Evolutionary conservation across 2,113 vertebrate genomes (phyloP).

Genomic region (Stegastes partitus): DNA sequence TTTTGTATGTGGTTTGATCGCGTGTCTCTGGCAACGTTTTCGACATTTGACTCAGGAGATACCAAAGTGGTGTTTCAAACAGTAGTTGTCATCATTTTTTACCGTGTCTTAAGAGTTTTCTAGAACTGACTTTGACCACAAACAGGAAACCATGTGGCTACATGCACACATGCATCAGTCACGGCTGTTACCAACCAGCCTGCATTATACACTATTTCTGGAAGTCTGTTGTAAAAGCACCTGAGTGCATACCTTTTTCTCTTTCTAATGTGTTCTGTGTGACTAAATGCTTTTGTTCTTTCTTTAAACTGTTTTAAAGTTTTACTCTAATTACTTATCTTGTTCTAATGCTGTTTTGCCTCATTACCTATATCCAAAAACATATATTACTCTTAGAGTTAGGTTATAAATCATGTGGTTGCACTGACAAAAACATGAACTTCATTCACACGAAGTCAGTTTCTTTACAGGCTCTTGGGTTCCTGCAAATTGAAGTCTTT

Average conservation of each 20-base stretch:
- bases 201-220: constrained; percentile 34
- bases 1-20: neutral
- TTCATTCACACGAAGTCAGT: neutral
- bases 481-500: neutral
- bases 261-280: neutral
- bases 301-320: neutral
- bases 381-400: neutral
- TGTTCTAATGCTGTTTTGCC: neutral
- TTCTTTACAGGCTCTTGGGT: neutral
- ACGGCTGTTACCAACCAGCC: constrained; percentile 40
- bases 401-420: neutral
- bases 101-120: constrained; percentile 54
- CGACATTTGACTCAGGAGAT: neutral
- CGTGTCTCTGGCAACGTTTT: neutral
- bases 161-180: constrained; percentile 53
- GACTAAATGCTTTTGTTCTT: neutral
- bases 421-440: neutral
- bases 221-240: constrained; percentile 16
- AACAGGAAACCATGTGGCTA: constrained; percentile 81
- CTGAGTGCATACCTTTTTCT: constrained; percentile 11
- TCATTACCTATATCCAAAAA: neutral
- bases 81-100: constrained; percentile 26
- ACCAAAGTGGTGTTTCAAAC: neutral
- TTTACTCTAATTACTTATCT: neutral
- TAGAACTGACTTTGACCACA: constrained; percentile 73